Base-by-base conservation (phyloP, 2,888 invertebrate genomes). In the Allolobophora icterica region DNA sequence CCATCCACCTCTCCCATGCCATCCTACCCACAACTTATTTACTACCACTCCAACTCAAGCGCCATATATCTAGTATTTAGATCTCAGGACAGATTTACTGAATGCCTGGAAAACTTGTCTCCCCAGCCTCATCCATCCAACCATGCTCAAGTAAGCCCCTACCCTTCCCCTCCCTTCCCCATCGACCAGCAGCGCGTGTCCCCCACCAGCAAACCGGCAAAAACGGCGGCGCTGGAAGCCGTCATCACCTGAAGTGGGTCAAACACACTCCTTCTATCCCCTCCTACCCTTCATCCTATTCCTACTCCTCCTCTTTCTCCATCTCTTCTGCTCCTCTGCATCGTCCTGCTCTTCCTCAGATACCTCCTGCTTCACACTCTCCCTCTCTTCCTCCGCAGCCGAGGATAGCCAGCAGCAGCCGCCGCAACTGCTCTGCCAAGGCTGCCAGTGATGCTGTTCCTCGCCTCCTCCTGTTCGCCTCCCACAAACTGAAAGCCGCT, bases 291-390 rank as follows among this genome's bases (percentile, higher is more conserved):
- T 89, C 89, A 15, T n/a, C 33, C 89, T 45, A 8, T 33, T 45
- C 45, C 89, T 11, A 38, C 38, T 45, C 45, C 30, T 89, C 89
- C 21, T 89, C 89, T 42, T 40, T 33, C 89, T 89, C 89, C 40
- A 24, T 42, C 89, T 89, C 89, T 42, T 24, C 45, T 89, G 13
- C 45, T 45, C n/a, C 45, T 38, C 35, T 24, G n/a, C 45, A 8
- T 89, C 45, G 21, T 89, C 89, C 40, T 38, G 15, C 89, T 89
- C 21, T 19, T 52, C 52, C 4, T 52, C 52, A 13, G 42, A 42
- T 40, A 2, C n/a, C n/a, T 40, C 34, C 89, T 30, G 33, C n/a
- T n/a, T 42, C 42, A n/a, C 35, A 40, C 30, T n/a, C 42, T 17
- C 5, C 40, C 38, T 42, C 45, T 45, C 45, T n/a, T 34, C 38